A percentile compares a stretch with the other conserved stretches of the same genome.
phyloP scores from a whole-genome alignment of 2,797 vertebrate genomes.

The Sebastes kiyomatsui region DNA sequence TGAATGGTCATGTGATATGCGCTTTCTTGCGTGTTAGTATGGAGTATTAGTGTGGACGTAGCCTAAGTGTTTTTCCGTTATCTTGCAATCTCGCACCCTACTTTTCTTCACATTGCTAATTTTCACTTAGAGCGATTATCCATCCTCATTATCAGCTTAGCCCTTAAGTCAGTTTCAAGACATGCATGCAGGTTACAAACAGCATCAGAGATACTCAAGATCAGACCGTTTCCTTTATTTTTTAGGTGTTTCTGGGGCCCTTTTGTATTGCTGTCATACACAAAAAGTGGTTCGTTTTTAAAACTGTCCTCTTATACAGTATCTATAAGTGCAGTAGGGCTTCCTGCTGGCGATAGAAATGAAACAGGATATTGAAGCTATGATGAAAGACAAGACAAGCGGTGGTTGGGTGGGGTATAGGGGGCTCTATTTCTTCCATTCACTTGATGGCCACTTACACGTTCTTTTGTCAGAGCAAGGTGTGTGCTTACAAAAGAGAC shows the following conservation, averaged over 20 bases:
- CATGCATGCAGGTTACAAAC: neutral
- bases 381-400: constrained; percentile 59
- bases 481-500: constrained; percentile 54
- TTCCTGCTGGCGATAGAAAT: constrained; percentile 37
- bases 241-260: neutral
- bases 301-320: neutral
- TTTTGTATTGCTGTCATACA: neutral
- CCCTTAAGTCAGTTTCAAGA: neutral
- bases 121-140: constrained; percentile 24
- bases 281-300: neutral
- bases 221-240: neutral
- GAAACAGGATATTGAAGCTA: constrained; percentile 65
- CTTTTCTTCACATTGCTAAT: constrained; percentile 13
- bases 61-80: constrained; percentile 1
- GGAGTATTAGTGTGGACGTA: neutral
- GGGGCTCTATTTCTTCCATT: constrained; percentile 57
- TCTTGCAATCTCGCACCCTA: constrained; percentile 30
- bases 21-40: neutral
- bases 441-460: constrained; percentile 54
- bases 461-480: constrained; percentile 57
- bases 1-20: neutral
- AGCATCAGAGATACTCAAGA: neutral
- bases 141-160: neutral
- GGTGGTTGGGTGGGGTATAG: constrained; percentile 27
- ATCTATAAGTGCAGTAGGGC: constrained; percentile 21